phyloP scores from a whole-genome alignment of 2,113 vertebrate genomes.

The Trachemys scripta region DNA sequence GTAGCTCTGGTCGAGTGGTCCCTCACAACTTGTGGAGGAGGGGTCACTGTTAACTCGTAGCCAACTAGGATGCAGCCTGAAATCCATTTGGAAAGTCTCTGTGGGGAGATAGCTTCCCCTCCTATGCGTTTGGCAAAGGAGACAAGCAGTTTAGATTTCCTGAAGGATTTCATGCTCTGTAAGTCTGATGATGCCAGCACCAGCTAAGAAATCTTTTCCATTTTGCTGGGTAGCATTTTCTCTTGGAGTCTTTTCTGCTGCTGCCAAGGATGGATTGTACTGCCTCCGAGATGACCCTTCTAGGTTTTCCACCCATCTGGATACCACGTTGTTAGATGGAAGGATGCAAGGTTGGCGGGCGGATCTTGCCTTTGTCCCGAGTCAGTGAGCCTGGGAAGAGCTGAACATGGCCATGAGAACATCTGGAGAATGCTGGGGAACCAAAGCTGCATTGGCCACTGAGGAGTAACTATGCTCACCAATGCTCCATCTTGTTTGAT shows the following conservation, averaged over 20 bases:
- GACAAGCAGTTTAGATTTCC: no score
- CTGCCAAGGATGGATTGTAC: neutral
- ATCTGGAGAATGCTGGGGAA: neutral
- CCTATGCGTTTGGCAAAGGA: no score
- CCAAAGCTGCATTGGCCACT: neutral
- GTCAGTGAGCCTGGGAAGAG: neutral
- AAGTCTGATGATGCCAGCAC: neutral
- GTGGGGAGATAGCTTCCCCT: no score
- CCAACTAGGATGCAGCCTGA: neutral
- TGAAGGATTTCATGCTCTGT: no score
- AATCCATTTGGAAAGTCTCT: neutral
- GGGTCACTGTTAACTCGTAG: neutral
- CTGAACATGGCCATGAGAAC: neutral
- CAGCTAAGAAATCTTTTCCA: neutral
- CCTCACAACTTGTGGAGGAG: neutral
- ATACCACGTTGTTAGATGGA: neutral
- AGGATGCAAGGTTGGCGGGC: neutral
- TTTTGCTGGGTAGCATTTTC: neutral
- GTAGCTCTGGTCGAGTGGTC: neutral
- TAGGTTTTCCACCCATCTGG: neutral
- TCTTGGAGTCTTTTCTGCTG: neutral
- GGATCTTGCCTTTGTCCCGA: neutral
- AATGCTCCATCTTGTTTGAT: neutral
- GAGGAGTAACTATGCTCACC: neutral
- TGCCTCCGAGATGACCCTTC: neutral